These are phyloP conservation scores for Actenoides lindsayi DNA, from an alignment of 2,113 vertebrate species.

Conservation along the genomic window DNA sequence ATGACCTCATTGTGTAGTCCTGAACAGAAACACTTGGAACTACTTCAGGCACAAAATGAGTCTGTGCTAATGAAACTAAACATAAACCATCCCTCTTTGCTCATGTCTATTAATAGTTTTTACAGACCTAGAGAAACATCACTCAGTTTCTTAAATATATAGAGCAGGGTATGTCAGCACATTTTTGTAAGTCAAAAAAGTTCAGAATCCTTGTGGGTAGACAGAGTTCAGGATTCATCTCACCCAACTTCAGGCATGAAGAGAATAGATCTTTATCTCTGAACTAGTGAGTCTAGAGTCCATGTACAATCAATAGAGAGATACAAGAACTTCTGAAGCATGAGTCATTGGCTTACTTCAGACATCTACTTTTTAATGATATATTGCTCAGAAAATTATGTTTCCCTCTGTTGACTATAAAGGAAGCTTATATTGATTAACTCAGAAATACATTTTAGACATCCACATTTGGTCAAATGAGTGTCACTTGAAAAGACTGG, in stretches of 20 bases:
- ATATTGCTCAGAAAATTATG: neutral
- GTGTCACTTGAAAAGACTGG: neutral
- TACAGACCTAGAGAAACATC: conserved; percentile 2
- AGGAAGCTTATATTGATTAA: neutral
- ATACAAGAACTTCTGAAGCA: neutral
- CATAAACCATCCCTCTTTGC: neutral
- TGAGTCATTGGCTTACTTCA: neutral
- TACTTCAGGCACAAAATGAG: neutral
- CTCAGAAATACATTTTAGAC: neutral
- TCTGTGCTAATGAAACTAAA: conserved; percentile 1
- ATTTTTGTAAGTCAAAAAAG: conserved; percentile 10
- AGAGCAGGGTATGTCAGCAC: neutral
- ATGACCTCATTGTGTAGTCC: neutral
- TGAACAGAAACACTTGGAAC: conserved; percentile 1
- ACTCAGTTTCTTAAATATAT: conserved; percentile 12
- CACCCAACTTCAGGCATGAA: neutral
- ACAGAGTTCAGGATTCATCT: neutral
- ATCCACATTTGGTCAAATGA: neutral
- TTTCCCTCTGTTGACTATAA: neutral
- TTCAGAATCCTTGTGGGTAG: neutral
- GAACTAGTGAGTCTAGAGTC: neutral
- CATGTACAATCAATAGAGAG: neutral
- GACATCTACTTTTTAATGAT: neutral
- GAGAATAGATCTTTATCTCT: neutral
- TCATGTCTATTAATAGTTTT: conserved; percentile 7